Evolutionary conservation across 1,140 invertebrate species (phyloP).

Genomic region (Plutomurus gul): DNA sequence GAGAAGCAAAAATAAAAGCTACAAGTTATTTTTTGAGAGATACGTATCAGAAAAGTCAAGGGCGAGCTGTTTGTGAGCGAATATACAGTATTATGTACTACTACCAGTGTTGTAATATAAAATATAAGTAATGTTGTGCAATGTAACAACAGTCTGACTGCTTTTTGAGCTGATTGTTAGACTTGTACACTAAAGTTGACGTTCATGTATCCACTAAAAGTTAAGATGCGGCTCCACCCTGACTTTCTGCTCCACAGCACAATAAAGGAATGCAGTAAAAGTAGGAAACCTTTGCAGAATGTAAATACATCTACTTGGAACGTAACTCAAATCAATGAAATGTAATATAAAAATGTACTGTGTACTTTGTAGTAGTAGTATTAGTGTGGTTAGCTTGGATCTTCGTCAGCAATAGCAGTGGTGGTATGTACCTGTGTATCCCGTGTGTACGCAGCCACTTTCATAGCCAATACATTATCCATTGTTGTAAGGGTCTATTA

Average conservation of each 20-base stretch:
- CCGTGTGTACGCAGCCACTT: too few relatives aligned
- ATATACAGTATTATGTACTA: too few relatives aligned
- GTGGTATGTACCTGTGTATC: too few relatives aligned
- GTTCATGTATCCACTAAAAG: conserved; percentile 5
- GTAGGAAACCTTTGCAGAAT: not conserved
- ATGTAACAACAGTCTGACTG: not conserved
- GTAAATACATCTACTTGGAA: not conserved
- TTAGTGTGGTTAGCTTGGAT: too few relatives aligned
- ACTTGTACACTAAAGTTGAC: conserved; percentile 22
- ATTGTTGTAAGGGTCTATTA: too few relatives aligned
- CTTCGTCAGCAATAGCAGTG: too few relatives aligned
- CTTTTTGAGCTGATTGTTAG: conserved; percentile 22
- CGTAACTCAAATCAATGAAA: not conserved
- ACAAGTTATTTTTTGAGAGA: not conserved
- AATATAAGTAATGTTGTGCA: not conserved
- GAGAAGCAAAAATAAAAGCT: conserved; percentile 21
- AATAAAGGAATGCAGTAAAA: conserved; percentile 3
- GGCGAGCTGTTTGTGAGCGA: too few relatives aligned
- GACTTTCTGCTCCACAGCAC: not conserved
- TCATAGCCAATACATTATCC: too few relatives aligned
- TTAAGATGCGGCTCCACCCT: conserved; percentile 24
- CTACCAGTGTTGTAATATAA: not conserved
- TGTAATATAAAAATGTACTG: not conserved
- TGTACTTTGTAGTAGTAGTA: too few relatives aligned
- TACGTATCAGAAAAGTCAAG: conserved; percentile 12